Evolutionary conservation across 2,888 invertebrate species (phyloP).

Genomic region (Yponomeuta evonymella): DNA sequence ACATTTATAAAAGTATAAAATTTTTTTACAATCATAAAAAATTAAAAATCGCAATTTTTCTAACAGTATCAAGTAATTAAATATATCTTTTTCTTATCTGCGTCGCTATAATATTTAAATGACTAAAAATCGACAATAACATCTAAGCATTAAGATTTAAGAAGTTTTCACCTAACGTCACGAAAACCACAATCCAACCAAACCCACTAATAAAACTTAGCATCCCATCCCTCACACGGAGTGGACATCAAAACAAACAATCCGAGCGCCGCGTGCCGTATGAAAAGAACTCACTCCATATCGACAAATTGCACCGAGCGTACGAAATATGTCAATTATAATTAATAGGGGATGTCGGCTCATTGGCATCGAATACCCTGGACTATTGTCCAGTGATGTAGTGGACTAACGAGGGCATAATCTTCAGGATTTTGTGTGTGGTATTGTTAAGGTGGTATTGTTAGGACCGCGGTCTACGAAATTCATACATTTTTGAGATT

Average conservation of each 20-base stretch:
- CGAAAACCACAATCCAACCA: not conserved
- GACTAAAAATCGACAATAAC: too few species aligned
- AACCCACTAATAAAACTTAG: slow-evolving; percentile 12
- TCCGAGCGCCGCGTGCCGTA: slow-evolving; percentile 52
- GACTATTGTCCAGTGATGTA: slow-evolving; percentile 14
- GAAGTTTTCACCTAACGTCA: not conserved
- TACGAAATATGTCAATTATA: slow-evolving; percentile 74
- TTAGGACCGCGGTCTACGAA: not conserved
- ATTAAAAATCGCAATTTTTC: too few species aligned
- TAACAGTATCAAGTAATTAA: too few species aligned
- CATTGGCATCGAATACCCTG: slow-evolving; percentile 31
- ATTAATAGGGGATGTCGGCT: slow-evolving; percentile 61
- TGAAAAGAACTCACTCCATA: slow-evolving; percentile 28
- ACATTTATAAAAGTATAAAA: too few species aligned
- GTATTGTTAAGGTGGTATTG: not conserved
- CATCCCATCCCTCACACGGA: slow-evolving; percentile 16
- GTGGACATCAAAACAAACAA: slow-evolving; percentile 72
- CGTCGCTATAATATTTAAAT: too few species aligned
- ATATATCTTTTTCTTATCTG: too few species aligned
- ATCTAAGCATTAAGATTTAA: too few species aligned
- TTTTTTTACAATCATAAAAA: too few species aligned
- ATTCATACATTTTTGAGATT: not conserved
- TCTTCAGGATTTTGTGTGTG: slow-evolving; percentile 4
- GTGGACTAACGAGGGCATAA: slow-evolving; percentile 14
- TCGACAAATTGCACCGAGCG: slow-evolving; percentile 61